These are phyloP conservation scores for Zoanthus sociatus DNA, from an alignment of 92 coral and sea anemone species.

Conservation along the genomic window DNA sequence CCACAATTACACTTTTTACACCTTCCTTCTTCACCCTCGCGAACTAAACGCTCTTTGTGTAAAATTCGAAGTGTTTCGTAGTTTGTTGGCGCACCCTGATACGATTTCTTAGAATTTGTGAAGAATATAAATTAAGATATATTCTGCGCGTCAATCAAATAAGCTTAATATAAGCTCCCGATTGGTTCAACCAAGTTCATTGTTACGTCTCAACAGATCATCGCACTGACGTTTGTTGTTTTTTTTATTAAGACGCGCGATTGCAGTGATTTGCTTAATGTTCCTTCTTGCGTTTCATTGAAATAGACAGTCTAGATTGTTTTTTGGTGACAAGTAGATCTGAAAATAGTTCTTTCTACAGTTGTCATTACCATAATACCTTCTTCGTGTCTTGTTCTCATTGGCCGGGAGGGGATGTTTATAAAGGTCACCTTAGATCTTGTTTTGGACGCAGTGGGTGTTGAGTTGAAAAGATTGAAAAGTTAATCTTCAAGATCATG, in stretches of 20 bases:
- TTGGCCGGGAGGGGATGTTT: not conserved
- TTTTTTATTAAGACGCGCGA: not conserved
- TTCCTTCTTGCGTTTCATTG: not conserved
- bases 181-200: not conserved
- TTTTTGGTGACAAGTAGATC: not conserved
- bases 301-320: not conserved
- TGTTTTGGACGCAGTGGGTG: not conserved
- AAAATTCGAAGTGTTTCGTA: not conserved
- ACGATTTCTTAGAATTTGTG: slow-evolving; percentile 13
- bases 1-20: not conserved
- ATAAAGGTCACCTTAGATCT: not conserved
- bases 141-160: slow-evolving; percentile 8
- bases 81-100: slow-evolving; percentile 8
- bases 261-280: not conserved
- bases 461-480: not conserved
- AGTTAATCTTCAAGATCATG: no score
- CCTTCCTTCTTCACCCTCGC: not conserved
- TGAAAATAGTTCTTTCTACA: not conserved
- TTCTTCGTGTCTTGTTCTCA: not conserved
- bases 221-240: not conserved
- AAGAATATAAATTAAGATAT: not conserved
- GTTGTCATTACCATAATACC: not conserved
- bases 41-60: not conserved
- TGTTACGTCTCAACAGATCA: not conserved
- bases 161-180: not conserved